Evolutionary conservation across 37 sponge, comb jelly and placozoan genomes (phyloP).

Genomic region (Spongia lamella): DNA sequence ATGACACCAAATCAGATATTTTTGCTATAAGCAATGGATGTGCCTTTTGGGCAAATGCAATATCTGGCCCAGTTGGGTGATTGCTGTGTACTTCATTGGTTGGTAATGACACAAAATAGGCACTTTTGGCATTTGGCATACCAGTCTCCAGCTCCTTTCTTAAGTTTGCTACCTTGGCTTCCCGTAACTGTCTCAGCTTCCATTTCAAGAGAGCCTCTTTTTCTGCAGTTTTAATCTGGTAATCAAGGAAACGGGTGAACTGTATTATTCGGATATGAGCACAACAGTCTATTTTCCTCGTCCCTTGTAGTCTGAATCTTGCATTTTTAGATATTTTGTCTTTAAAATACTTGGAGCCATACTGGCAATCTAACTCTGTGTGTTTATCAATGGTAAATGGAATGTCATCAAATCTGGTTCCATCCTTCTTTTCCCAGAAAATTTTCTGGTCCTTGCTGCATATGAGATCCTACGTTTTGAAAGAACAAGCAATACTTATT

Average conservation of each 20-base stretch:
- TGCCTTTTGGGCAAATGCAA: too few relatives aligned
- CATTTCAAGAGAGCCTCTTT: not conserved
- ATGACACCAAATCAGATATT: too few relatives aligned
- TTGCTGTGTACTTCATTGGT: slow-evolving; percentile 16
- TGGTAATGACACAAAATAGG: slow-evolving; percentile 23
- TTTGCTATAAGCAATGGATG: too few relatives aligned
- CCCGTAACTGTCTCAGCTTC: not conserved
- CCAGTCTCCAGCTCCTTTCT: not conserved
- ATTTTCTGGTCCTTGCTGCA: too few relatives aligned
- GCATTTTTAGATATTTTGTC: not conserved
- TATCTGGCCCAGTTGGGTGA: not conserved
- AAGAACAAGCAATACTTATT: too few relatives aligned
- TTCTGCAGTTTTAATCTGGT: not conserved
- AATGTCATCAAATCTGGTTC: slow-evolving; percentile 9
- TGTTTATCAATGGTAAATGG: slow-evolving; percentile 12
- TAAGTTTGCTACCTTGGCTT: not conserved
- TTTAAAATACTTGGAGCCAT: slow-evolving; percentile 8
- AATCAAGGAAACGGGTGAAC: slow-evolving; percentile 9
- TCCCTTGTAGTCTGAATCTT: slow-evolving; percentile 5
- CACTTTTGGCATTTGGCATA: not conserved
- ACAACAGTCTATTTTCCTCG: slow-evolving; percentile 18
- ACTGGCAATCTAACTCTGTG: slow-evolving; percentile 21
- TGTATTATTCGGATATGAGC: slow-evolving; percentile 5
- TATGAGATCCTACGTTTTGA: too few relatives aligned
- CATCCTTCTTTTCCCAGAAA: too few relatives aligned